Evolutionary conservation across 2,888 invertebrate genomes (phyloP).

Genomic region (Dromius quadrimaculatus): DNA sequence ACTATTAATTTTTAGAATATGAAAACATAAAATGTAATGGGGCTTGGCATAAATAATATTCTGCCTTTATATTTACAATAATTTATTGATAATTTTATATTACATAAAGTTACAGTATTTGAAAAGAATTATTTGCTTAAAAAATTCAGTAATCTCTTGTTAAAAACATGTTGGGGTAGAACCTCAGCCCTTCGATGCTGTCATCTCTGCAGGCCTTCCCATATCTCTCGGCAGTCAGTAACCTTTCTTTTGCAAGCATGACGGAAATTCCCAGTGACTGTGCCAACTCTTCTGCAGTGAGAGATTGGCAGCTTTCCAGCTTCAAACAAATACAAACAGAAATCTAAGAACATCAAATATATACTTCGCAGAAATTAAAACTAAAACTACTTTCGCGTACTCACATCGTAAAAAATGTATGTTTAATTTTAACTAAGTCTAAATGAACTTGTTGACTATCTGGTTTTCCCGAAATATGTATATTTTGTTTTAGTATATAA

Average conservation of each 20-base stretch:
- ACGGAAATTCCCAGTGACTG: conserved; percentile 86
- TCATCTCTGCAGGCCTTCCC: conserved; percentile 95
- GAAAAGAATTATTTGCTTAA: no score
- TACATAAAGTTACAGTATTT: conserved; percentile 19
- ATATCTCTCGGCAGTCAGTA: conserved; percentile 86
- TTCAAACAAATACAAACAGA: conserved; percentile 61
- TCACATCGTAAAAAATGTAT: not conserved
- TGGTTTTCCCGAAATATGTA: conserved; percentile 13
- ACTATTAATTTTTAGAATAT: no score
- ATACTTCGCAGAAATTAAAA: conserved; percentile 38
- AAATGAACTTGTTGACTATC: conserved; percentile 15
- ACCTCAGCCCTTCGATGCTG: conserved; percentile 92
- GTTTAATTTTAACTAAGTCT: conserved; percentile 1
- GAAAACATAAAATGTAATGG: no score
- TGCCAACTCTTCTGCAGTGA: conserved; percentile 91
- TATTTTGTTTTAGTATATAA: not conserved
- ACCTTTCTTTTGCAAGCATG: conserved; percentile 88
- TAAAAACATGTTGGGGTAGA: conserved; percentile 92
- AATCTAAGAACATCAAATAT: conserved; percentile 33
- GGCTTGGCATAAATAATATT: no score
- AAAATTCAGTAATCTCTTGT: conserved; percentile 55
- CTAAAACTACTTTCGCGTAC: conserved; percentile 26
- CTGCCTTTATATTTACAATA: not conserved
- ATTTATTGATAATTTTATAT: conserved; percentile 30
- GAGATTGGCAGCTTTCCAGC: conserved; percentile 76